Percentiles rank a stretch among this genome's conserved stretches.
These are phyloP conservation scores for Dendrophyllia cribrosa DNA, from an alignment of 64 coral and sea anemone genomes.

Conservation along the genomic window DNA sequence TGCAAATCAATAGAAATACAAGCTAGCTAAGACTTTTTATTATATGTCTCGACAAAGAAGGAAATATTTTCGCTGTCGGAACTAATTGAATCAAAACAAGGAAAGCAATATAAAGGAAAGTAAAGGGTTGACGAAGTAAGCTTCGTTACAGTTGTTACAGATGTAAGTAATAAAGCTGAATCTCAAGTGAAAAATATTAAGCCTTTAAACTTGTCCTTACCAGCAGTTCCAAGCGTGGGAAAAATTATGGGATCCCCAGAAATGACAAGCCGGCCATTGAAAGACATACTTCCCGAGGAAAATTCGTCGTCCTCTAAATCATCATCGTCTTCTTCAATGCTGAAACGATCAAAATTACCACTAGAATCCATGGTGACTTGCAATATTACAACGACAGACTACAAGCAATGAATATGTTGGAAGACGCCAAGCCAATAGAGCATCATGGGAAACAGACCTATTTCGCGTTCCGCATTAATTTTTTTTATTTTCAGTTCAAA, in stretches of 20 bases:
- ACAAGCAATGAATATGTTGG: neutral
- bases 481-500: too few relatives aligned
- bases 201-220: neutral
- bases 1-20: too few relatives aligned
- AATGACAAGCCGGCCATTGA: constrained; percentile 74
- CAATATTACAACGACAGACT: too few relatives aligned
- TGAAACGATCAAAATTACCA: constrained; percentile 24
- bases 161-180: too few relatives aligned
- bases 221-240: constrained; percentile 35
- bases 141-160: too few relatives aligned
- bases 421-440: neutral
- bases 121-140: neutral
- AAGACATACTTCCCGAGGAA: constrained; percentile 44
- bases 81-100: too few relatives aligned
- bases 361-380: neutral
- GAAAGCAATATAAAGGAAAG: neutral
- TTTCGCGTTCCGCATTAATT: too few relatives aligned
- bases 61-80: too few relatives aligned
- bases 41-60: too few relatives aligned
- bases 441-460: neutral
- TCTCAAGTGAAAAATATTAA: neutral
- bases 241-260: constrained; percentile 53
- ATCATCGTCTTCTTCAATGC: constrained; percentile 11
- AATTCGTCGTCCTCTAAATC: constrained; percentile 42
- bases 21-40: too few relatives aligned